Conservation (phyloP, 2,113 vertebrate genomes). For the Pagrus major region DNA sequence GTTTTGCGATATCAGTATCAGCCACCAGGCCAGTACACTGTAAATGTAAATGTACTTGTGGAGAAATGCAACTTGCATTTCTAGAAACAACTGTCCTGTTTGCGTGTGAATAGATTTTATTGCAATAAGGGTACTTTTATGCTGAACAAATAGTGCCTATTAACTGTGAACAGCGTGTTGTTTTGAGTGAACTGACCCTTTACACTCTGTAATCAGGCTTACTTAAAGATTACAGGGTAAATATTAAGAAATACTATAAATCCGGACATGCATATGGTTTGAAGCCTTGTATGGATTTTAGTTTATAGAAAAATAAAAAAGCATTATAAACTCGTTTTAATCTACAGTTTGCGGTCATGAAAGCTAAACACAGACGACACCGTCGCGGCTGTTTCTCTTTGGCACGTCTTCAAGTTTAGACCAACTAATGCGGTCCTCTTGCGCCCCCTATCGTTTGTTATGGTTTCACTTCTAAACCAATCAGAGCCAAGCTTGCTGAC, state of each 20-base stretch:
- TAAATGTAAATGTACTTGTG: no score
- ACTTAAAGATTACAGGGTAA: background rate
- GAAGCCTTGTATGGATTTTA: background rate
- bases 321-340: background rate
- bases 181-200: background rate
- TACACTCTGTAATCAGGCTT: background rate
- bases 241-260: background rate
- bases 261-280: background rate
- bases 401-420: conserved; percentile 41
- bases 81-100: background rate
- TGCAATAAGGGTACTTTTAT: background rate
- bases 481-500: conserved; percentile 56
- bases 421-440: conserved; percentile 26
- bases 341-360: no score
- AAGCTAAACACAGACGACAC: background rate
- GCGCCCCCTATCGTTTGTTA: conserved; percentile 68
- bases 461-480: conserved; percentile 62
- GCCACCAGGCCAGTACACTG: no score
- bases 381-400: background rate
- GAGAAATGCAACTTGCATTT: background rate
- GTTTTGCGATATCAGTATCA: background rate
- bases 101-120: background rate
- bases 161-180: background rate
- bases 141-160: background rate
- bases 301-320: background rate